Evolutionary conservation across 1,140 invertebrate species (phyloP).

Genomic region (Himalopsyche phryganea): DNA sequence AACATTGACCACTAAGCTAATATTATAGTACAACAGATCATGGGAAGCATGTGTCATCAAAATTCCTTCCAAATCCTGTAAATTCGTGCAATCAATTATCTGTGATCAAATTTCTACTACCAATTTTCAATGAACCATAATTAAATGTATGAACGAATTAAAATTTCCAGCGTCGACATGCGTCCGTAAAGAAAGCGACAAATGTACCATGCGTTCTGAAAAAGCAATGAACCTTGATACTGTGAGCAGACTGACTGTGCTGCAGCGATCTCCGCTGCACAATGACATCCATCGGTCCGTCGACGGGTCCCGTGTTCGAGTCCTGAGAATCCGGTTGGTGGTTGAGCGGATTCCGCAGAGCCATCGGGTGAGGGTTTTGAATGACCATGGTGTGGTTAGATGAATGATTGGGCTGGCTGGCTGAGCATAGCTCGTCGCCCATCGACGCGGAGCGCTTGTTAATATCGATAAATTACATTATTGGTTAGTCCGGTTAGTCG

Average conservation of each 20-base stretch:
- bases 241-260: slow-evolving; percentile 47
- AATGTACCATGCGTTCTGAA: no score
- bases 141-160: no score
- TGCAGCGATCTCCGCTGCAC: slow-evolving; percentile 36
- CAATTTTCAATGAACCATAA: no score
- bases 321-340: neutral
- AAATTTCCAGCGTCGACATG: no score
- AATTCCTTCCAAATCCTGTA: no score
- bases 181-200: no score
- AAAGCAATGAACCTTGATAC: slow-evolving; percentile 42
- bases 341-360: neutral
- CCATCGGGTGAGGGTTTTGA: neutral
- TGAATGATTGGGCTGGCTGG: slow-evolving; percentile 9
- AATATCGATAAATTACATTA: neutral
- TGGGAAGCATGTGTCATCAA: no score
- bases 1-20: no score
- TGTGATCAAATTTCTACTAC: no score
- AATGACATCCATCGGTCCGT: slow-evolving; percentile 6
- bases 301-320: slow-evolving; percentile 6
- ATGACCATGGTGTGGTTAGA: slow-evolving; percentile 40
- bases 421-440: slow-evolving; percentile 23
- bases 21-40: no score
- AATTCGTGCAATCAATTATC: no score
- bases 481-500: slow-evolving; percentile 1
- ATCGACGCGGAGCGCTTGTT: slow-evolving; percentile 30